A percentile compares a stretch with the other conserved stretches of the same genome.
Conservation (phyloP, 1,140 invertebrate species). For the Trachelipus rathkii region DNA sequence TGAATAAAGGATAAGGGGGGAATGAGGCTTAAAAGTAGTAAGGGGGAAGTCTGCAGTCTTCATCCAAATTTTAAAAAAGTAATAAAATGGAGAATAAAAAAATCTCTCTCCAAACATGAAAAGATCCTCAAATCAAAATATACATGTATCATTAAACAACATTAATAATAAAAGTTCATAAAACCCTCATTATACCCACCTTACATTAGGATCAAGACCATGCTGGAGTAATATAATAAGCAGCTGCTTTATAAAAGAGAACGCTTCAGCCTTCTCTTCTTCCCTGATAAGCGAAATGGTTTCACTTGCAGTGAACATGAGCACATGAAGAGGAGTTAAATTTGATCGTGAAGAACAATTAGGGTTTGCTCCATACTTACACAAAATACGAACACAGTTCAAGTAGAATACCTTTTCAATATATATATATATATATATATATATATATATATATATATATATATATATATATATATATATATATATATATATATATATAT, state of each 20-base stretch:
- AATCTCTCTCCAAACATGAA: no score
- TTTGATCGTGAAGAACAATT: slow-evolving; percentile 67
- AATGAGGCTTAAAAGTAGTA: no score
- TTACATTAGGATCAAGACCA: slow-evolving; percentile 58
- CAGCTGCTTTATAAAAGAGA: slow-evolving; percentile 57
- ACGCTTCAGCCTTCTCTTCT: slow-evolving; percentile 58
- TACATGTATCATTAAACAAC: no score
- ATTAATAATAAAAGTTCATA: no score
- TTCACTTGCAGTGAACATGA: slow-evolving; percentile 68
- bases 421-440: no score
- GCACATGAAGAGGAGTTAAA: slow-evolving; percentile 66
- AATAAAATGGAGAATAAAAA: no score
- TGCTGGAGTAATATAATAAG: slow-evolving; percentile 64
- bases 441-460: slow-evolving; percentile 37
- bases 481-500: background rate
- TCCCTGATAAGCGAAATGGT: slow-evolving; percentile 63
- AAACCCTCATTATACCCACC: slow-evolving; percentile 16
- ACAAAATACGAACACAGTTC: slow-evolving; percentile 65
- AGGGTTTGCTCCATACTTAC: slow-evolving; percentile 66
- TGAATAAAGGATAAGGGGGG: no score
- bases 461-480: background rate
- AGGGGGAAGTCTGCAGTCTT: no score
- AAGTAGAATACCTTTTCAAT: slow-evolving; percentile 65
- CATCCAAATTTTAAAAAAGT: no score
- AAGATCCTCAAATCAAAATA: no score